Evolutionary conservation across 2,797 vertebrate species (phyloP), one percentile per base, ranked within the genome.

Genomic region (Dromococcyx pavoninus): DNA sequence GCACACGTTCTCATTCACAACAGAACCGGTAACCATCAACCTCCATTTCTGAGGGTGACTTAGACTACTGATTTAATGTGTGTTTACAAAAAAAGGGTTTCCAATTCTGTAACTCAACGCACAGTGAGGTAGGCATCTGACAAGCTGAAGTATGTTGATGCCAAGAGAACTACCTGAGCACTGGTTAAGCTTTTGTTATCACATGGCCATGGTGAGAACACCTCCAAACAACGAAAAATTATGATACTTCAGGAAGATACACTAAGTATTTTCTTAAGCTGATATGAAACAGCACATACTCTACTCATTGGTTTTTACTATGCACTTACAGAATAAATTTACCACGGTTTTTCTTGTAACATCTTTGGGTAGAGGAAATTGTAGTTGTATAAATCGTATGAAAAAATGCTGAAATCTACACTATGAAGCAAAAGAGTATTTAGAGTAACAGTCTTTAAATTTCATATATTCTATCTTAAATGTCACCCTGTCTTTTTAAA

Each of bases 1-100:
- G 41, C 30, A 33, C 43, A 28, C 0, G 0, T 9, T 50, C 37
- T 46, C 8, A 1, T 32, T 76, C 65, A 17, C 39, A 32, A 3
- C 43, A 23, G 30, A 91, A 33, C 32, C 27, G 56, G 35, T 17
- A 88, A 37, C 67, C 7, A 70, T 35, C 39, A 43, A 28, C 11
- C 27, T 64, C 79, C 35, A 21, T 77, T 83, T 53, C 37, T 44
- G 66, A 56, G 30, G 37, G 48, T 37, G 61, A 57, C 75, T 80
- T 30, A 17, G 67, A 30, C 56, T 27, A 35, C 5, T 43, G 57
- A 83, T 86, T 73, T 51, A 79, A 72, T 11, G 44, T 8, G 2
- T 54, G 37, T 73, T 54, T 61, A 85, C 48, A 79, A 33, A 54
- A 89, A 85, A 67, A 51, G 16, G 32, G 32, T 67, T 73, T 48